Percentiles rank a stretch among this genome's conserved stretches.
phyloP scores from a whole-genome alignment of 2,888 invertebrate genomes.

The Cephus rjabovi region DNA sequence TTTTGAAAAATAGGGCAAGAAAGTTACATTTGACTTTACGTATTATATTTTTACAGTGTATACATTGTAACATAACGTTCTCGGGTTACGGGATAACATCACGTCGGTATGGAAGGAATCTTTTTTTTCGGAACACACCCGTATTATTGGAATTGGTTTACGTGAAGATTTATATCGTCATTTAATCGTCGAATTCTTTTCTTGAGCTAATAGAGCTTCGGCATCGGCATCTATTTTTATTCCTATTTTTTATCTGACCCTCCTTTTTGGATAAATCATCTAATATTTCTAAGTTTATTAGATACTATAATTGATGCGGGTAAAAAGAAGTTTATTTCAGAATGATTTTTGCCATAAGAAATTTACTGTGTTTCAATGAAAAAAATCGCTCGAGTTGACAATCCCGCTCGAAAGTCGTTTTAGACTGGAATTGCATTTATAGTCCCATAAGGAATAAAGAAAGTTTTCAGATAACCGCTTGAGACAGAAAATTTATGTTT shows the following conservation, averaged over 20 bases:
- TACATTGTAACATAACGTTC: not conserved
- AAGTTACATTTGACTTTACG: not conserved
- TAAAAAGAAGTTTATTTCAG: not conserved
- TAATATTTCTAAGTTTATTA: not conserved
- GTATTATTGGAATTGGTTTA: not conserved
- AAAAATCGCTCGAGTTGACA: not conserved
- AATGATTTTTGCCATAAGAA: not conserved
- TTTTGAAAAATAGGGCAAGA: not conserved
- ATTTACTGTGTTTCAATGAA: not conserved
- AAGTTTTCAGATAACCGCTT: not conserved
- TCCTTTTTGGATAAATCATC: not conserved
- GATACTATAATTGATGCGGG: not conserved
- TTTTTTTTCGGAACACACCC: not conserved
- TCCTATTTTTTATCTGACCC: not conserved
- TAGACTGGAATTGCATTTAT: not conserved
- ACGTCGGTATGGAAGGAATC: not conserved
- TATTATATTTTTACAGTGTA: not conserved
- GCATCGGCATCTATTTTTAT: not conserved
- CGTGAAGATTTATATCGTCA: not conserved
- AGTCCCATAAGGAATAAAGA: not conserved
- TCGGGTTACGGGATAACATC: not conserved
- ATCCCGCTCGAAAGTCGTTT: not conserved
- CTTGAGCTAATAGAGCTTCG: not conserved
- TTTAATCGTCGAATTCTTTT: no score
- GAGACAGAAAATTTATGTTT: not conserved